Conservation (phyloP, 2,113 vertebrate species). For the Leptodactylus fuscus region DNA sequence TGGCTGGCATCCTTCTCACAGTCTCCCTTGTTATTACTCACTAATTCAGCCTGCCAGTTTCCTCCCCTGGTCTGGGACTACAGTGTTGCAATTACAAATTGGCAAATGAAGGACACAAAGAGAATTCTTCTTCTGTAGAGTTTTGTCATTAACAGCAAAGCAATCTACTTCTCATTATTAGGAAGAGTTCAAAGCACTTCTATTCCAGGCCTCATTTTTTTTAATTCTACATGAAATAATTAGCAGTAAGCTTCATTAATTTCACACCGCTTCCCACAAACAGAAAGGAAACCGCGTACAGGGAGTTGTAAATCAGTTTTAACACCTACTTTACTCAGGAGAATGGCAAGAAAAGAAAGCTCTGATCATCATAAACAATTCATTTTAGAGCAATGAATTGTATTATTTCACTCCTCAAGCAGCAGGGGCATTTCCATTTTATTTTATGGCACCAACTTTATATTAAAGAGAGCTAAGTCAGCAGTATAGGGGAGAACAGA, state of each 20-base stretch:
- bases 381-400: not conserved
- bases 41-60: constrained; percentile 22
- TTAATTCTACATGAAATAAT: constrained; percentile 45
- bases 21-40: not conserved
- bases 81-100: constrained; percentile 5
- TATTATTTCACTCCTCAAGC: not conserved
- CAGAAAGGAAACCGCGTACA: constrained; percentile 8
- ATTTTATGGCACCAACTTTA: not conserved
- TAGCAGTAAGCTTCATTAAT: constrained; percentile 39
- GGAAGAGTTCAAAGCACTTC: constrained; percentile 14
- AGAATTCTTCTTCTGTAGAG: constrained; percentile 1
- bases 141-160: constrained; percentile 35
- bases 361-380: not conserved
- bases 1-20: not conserved
- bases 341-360: constrained; percentile 15
- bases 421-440: not conserved
- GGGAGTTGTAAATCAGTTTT: constrained; percentile 40
- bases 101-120: constrained; percentile 31
- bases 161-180: constrained; percentile 19
- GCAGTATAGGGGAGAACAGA: not conserved
- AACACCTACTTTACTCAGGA: constrained; percentile 25
- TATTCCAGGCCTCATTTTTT: constrained; percentile 8
- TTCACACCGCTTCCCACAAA: constrained; percentile 7
- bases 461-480: not conserved
- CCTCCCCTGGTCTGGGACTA: constrained; percentile 2